Base-by-base conservation (phyloP, 2,888 invertebrate species). In the Bellardia bayeri region DNA sequence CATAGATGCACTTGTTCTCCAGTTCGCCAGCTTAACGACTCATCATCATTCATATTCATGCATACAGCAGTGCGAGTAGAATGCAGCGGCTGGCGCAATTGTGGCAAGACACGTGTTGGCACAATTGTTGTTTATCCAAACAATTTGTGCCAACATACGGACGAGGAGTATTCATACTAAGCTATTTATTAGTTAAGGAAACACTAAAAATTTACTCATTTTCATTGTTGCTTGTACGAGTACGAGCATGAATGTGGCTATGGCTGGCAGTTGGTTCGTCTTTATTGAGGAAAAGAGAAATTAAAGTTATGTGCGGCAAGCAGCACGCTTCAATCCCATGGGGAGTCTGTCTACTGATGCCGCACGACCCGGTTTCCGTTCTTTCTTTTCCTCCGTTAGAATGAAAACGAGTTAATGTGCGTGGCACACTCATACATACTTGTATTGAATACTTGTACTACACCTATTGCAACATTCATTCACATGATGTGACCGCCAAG, bases 121-220 rank as follows among this genome's bases (percentile, higher is more conserved):
- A 89, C 92, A 92, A 91, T 91, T 91, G 91, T 91, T 92, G 92
- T 92, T 92, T 92, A 92, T 92, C 90, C 92, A 91, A 92, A 92
- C 91, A 92, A 92, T 92, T 92, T 92, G 92, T 91, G 91, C 90
- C 89, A 78, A 68, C 74, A 64, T 68, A 66, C 49, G 82, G 61
- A 75, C 33, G 42, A 54, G 45, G 45, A 63, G 42, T 56, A 71
- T 37, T 63, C 49, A 63, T 33, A 63, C 85, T 84, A 81, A 85
- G 85, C 88, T 89, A 88, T 89, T 90, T 89, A 89, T 90, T 89
- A 90, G 89, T 90, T 90, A 87, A 88, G 88, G 86, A 88, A 89
- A 89, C 87, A 88, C 86, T 84, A 82, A 79, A 83, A 82, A 79
- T 79, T 85, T 79, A 51, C 75, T 56, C 64, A 37, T 51, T 68